A percentile compares a stretch with the other conserved stretches of the same genome.
phyloP scores from a whole-genome alignment of 2,797 vertebrate genomes.

The Crypturellus tataupa region DNA sequence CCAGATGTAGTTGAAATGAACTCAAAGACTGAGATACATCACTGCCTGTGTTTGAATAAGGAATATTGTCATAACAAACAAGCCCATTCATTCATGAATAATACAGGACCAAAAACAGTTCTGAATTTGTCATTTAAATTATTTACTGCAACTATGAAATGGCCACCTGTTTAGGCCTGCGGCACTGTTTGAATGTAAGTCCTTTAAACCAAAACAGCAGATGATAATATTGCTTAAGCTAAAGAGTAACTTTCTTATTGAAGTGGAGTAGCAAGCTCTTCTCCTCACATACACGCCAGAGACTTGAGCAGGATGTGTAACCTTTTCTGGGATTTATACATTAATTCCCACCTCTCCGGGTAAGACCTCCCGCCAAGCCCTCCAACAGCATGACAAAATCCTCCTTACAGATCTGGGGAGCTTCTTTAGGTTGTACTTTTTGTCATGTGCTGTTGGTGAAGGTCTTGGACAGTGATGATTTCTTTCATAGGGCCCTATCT shows the following conservation, averaged over 20 bases:
- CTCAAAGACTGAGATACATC: background rate
- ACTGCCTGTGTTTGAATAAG: background rate
- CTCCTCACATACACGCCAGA: background rate
- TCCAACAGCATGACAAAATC: background rate
- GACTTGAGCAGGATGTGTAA: accelerated
- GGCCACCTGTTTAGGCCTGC: constrained; percentile 12
- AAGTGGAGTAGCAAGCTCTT: accelerated
- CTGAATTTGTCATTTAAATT: constrained; percentile 67
- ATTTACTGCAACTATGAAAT: constrained; percentile 41
- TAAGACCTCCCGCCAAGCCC: background rate
- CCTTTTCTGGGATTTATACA: background rate
- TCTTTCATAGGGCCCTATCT: background rate
- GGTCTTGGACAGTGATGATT: background rate
- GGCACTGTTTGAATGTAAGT: background rate
- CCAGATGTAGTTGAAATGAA: constrained; percentile 8
- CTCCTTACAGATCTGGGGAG: accelerated
- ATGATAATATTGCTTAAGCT: background rate
- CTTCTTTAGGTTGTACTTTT: background rate
- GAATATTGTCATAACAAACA: constrained; percentile 4
- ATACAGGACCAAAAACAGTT: constrained; percentile 43
- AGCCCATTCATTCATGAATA: constrained; percentile 54
- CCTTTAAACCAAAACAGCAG: background rate
- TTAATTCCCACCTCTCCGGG: background rate
- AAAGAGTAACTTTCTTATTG: background rate
- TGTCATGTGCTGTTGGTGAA: background rate